Percentiles rank a stretch among this genome's conserved stretches.
These are phyloP conservation scores for Proterorhinus semilunaris DNA, from an alignment of 2,113 vertebrate genomes.

Conservation along the genomic window DNA sequence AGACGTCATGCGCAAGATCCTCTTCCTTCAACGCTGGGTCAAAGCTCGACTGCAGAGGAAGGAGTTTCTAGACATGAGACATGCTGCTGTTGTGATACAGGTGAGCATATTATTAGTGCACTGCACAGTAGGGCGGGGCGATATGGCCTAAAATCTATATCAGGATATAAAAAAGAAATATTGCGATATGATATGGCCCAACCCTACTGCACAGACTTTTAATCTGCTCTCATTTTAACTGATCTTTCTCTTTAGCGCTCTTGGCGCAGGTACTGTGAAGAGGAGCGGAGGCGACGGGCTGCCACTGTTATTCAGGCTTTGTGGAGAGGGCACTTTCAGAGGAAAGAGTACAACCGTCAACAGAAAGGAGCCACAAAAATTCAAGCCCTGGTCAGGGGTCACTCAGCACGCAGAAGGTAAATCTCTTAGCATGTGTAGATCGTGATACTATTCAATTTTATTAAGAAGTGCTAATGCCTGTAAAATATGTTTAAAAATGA, in stretches of 20 bases:
- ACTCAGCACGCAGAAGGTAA: slow-evolving; percentile 86
- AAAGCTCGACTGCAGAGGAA: slow-evolving; percentile 83
- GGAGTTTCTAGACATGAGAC: slow-evolving; percentile 80
- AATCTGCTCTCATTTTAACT: neutral
- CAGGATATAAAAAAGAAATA: neutral
- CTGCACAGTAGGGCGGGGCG: no score
- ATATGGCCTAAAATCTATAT: neutral
- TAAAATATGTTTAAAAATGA: no score
- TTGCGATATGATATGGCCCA: no score
- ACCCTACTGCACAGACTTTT: neutral
- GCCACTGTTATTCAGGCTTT: slow-evolving; percentile 79
- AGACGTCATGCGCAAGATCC: slow-evolving; percentile 92
- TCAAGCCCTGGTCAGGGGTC: slow-evolving; percentile 86
- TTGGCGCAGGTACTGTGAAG: slow-evolving; percentile 77
- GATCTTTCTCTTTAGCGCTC: slow-evolving; percentile 61
- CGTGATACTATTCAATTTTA: neutral
- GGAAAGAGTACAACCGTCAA: slow-evolving; percentile 59
- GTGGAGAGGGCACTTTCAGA: slow-evolving; percentile 81
- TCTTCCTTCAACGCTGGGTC: slow-evolving; percentile 92
- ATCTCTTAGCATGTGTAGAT: neutral
- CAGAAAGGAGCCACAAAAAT: slow-evolving; percentile 73
- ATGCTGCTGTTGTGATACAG: slow-evolving; percentile 84
- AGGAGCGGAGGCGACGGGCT: slow-evolving; percentile 67
- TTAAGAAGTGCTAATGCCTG: no score
- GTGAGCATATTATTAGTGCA: slow-evolving; percentile 59